Evolutionary conservation across 2,888 invertebrate species (phyloP).

Genomic region (Chalcosyrphus nemorum): DNA sequence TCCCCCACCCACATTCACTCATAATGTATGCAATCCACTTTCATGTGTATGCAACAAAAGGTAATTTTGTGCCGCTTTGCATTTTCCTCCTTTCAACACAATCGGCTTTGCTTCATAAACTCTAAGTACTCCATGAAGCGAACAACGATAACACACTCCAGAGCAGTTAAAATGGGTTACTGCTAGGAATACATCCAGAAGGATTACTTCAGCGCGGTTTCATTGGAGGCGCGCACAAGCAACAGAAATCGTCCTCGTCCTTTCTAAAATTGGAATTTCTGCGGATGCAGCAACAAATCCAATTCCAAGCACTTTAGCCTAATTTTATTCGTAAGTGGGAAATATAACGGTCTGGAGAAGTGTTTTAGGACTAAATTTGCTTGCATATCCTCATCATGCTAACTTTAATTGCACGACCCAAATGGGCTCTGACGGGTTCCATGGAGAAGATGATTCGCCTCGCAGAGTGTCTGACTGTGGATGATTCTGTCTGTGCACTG

Average conservation of each 20-base stretch:
- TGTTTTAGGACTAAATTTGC: constrained; percentile 18
- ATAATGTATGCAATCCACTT: constrained; percentile 31
- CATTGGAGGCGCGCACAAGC: no score
- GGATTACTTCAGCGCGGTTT: no score
- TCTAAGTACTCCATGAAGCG: constrained; percentile 37
- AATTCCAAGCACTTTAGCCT: constrained; percentile 8
- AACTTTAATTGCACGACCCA: constrained; percentile 38
- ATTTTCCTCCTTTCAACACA: constrained; percentile 28
- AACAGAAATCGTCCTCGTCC: background rate
- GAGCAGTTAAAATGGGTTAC: constrained; percentile 8
- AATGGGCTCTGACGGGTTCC: constrained; percentile 5
- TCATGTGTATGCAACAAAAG: constrained; percentile 41
- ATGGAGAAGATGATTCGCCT: background rate
- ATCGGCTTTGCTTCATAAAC: constrained; percentile 56
- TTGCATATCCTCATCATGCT: constrained; percentile 1
- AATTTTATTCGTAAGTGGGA: constrained; percentile 35
- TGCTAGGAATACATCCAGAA: background rate
- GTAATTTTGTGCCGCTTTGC: constrained; percentile 43
- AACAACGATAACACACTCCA: background rate
- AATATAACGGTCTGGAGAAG: constrained; percentile 28
- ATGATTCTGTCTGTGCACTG: background rate
- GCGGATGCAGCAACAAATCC: constrained; percentile 42
- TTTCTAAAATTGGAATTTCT: constrained; percentile 16
- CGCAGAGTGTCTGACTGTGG: background rate
- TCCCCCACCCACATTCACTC: background rate